Conservation (phyloP, 64 coral and sea anemone species). For the Dendrophyllia cribrosa region DNA sequence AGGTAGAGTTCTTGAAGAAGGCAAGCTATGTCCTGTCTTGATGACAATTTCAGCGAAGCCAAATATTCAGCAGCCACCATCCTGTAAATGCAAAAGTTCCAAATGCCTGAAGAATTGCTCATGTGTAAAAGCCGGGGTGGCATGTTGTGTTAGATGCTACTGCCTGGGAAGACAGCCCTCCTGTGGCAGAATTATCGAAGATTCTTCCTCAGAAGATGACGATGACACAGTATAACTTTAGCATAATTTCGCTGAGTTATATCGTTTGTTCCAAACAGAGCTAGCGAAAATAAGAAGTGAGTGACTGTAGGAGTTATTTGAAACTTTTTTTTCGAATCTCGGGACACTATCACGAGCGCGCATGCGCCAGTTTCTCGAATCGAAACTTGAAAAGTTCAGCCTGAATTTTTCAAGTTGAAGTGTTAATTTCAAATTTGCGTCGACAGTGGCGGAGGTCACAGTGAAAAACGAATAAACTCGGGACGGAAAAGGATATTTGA, state of each 20-base stretch:
- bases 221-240: neutral
- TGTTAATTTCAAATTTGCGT: no score
- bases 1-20: slow-evolving; percentile 42
- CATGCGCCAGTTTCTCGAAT: no score
- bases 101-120: slow-evolving; percentile 51
- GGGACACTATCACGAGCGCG: no score
- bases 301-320: no score
- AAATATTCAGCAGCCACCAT: slow-evolving; percentile 20
- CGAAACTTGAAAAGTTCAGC: no score
- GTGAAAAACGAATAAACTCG: no score
- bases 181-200: neutral
- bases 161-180: neutral
- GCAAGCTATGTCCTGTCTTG: slow-evolving; percentile 45
- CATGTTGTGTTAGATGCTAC: slow-evolving; percentile 17
- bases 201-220: neutral
- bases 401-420: neutral
- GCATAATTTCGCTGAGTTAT: no score
- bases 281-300: no score
- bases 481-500: no score
- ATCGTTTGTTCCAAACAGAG: neutral
- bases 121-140: slow-evolving; percentile 20
- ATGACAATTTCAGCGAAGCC: slow-evolving; percentile 60
- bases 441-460: neutral
- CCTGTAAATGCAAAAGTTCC: slow-evolving; percentile 42
- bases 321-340: no score